Percentiles rank a stretch among this genome's conserved stretches.
Evolutionary conservation across 2,797 vertebrate species (phyloP).

Genomic region (Poliocrania exsul): DNA sequence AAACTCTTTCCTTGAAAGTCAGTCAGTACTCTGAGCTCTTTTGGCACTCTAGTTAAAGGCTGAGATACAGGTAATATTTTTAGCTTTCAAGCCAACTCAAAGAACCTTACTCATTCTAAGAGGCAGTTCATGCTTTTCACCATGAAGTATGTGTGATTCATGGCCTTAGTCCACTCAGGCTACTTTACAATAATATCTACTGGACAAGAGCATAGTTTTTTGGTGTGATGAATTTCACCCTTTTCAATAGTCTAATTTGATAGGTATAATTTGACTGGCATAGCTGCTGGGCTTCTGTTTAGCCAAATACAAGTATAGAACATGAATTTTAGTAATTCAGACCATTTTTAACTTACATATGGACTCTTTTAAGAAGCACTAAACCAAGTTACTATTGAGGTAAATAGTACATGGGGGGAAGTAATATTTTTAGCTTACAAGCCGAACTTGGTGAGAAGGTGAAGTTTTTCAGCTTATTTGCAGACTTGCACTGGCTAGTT

Average conservation of each 20-base stretch:
- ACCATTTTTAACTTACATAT: not conserved
- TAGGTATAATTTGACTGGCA: not conserved
- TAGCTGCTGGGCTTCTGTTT: not conserved
- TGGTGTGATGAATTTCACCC: not conserved
- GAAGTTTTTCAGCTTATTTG: not conserved
- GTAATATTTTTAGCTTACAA: not conserved
- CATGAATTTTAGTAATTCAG: not conserved
- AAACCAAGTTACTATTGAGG: not conserved
- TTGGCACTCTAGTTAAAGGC: not conserved
- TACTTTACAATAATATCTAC: not conserved
- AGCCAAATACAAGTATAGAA: not conserved
- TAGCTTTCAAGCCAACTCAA: not conserved
- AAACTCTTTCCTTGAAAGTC: not conserved
- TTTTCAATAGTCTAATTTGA: not conserved
- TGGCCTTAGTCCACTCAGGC: not conserved
- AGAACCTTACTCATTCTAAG: not conserved
- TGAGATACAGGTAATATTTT: slow-evolving; percentile 1
- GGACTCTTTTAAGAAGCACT: not conserved
- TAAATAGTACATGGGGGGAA: not conserved
- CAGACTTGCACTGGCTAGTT: not conserved
- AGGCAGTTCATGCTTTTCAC: not conserved
- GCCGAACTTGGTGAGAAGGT: not conserved
- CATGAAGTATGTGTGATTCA: not conserved
- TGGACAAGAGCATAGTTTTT: not conserved
- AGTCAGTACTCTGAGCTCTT: not conserved